Conservation (phyloP, 2,888 invertebrate genomes). For the Linhomoeus sp. region DNA sequence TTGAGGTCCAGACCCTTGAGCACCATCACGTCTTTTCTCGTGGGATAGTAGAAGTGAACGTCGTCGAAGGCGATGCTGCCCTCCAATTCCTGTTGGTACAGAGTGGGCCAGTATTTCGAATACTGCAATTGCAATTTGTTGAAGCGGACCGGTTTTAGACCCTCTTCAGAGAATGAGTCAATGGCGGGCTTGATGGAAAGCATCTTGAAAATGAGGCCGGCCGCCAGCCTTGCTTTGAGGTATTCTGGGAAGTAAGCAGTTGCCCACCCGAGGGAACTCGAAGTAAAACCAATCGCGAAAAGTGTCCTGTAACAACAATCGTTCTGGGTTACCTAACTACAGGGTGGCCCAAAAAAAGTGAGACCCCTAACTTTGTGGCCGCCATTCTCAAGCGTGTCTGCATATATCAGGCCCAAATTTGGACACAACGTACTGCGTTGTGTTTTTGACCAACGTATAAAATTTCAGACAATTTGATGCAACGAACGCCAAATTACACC, state of each 20-base stretch:
- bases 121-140: too few relatives aligned
- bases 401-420: too few relatives aligned
- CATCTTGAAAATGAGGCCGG: constrained; percentile 22
- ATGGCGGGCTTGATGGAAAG: constrained; percentile 18
- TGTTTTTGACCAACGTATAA: too few relatives aligned
- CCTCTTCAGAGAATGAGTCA: constrained; percentile 13
- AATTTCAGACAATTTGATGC: too few relatives aligned
- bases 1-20: constrained; percentile 17
- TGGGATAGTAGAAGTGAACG: constrained; percentile 24
- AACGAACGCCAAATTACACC: too few relatives aligned
- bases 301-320: constrained; percentile 30
- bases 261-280: constrained; percentile 28
- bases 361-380: too few relatives aligned
- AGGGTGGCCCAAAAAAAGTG: too few relatives aligned
- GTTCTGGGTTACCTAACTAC: too few relatives aligned
- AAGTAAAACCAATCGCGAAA: constrained; percentile 34
- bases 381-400: too few relatives aligned
- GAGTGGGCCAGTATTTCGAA: not conserved
- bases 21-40: constrained; percentile 9
- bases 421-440: too few relatives aligned
- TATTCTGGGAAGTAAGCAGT: constrained; percentile 27
- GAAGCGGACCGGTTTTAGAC: constrained; percentile 10
- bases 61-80: constrained; percentile 20
- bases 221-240: constrained; percentile 25
- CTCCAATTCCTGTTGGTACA: constrained; percentile 3